Percentiles rank a stretch among this genome's conserved stretches.
These are phyloP conservation scores for Dermochelys coriacea DNA, from an alignment of 2,797 vertebrate species.

Conservation along the genomic window DNA sequence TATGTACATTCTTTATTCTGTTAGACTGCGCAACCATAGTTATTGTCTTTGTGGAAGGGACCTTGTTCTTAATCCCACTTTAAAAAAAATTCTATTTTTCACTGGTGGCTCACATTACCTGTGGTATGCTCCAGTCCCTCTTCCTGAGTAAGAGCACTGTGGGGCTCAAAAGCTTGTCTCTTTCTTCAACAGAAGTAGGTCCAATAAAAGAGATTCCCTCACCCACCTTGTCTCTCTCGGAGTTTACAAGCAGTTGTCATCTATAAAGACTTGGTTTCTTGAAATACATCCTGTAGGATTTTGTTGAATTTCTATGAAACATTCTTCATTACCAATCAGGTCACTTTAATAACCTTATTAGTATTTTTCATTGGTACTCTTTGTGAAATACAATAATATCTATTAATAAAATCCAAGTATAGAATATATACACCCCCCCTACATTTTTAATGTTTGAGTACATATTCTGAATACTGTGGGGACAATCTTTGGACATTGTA, in stretches of 20 bases:
- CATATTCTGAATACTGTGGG: background rate
- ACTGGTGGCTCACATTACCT: background rate
- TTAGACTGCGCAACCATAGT: background rate
- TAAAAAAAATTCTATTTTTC: conserved; percentile 28
- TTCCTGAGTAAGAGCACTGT: background rate
- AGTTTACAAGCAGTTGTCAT: background rate
- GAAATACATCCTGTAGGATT: background rate
- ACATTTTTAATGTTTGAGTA: background rate
- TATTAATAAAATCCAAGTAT: background rate
- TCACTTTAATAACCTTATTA: background rate
- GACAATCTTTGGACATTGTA: background rate
- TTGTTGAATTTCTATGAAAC: background rate
- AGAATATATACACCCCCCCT: background rate
- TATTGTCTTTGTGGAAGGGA: background rate
- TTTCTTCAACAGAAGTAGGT: background rate
- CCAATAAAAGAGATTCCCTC: background rate
- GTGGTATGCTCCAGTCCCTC: background rate
- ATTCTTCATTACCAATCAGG: background rate
- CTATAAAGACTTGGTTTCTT: background rate
- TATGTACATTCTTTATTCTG: conserved; percentile 15
- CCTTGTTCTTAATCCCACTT: conserved; percentile 10
- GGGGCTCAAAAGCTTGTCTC: background rate
- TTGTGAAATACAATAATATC: background rate
- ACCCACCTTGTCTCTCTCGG: background rate
- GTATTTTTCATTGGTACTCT: background rate